Base-by-base conservation (phyloP, 1,140 invertebrate genomes). In the Proctacanthus coquilletti region DNA sequence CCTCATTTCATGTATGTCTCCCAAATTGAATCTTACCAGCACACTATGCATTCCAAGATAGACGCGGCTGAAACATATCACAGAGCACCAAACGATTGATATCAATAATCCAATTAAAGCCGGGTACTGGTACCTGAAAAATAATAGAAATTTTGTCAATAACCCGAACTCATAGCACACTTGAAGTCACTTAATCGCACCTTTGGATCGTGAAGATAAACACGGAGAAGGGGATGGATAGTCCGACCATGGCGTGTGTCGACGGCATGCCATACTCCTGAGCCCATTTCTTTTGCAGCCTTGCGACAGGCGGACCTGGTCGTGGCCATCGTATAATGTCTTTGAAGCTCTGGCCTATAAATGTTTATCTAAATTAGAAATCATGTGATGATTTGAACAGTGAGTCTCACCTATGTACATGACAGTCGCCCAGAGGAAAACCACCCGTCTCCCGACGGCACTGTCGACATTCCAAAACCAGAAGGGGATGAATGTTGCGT, bases 1-100 rank as follows among this genome's bases (percentile, higher is more conserved):
- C n/a, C n/a, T n/a, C n/a, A n/a, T n/a, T n/a, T n/a, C n/a, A n/a
- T n/a, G n/a, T n/a, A n/a, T n/a, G n/a, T n/a, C n/a, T n/a, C n/a
- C n/a, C n/a, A 8, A 9, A 9, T 31, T 33, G 3, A n/a, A 5
- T 58, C 67, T 71, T 62, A 82, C 80, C 55, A 91, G 61, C 37
- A 89, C 73, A 42, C 82, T 80, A 56, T 94, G 89, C 85, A 94
- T 93, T 46, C 89, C 89, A 18, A 93, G 68, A 60, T 93, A 94
- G 4, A 93, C 52, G 50, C 89, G 65, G 57, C 86, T 92, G 14
- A 77, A 60, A 57, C 84, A 88, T 31, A 93, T 78, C 13, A 88
- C 53, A 25, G 66, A 53, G 56, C 84, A 87, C 84, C 74, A 78
- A 3, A 69, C 44, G 23, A 69, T 51, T 3, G 75, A 71, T 34